phyloP scores from a whole-genome alignment of 2,113 vertebrate genomes.

The Montifringilla adamsi region DNA sequence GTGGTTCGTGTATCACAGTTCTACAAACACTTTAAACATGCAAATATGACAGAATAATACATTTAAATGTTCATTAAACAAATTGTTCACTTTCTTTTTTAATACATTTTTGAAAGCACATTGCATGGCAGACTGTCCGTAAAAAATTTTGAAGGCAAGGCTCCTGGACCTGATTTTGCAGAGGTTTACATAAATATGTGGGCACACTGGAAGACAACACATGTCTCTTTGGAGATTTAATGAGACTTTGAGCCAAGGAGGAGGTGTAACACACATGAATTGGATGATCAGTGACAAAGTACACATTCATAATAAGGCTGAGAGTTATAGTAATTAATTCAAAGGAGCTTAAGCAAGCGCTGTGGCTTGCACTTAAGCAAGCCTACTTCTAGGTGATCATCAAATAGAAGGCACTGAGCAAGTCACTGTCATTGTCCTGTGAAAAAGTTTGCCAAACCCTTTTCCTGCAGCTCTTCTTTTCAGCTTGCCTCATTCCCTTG shows the following conservation, averaged over 20 bases:
- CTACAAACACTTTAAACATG: background rate
- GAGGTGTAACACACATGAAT: background rate
- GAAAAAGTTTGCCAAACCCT: background rate
- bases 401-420: background rate
- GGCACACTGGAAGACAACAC: background rate
- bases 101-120: accelerated
- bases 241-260: background rate
- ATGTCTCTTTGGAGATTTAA: background rate
- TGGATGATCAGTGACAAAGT: background rate
- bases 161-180: background rate
- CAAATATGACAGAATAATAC: background rate
- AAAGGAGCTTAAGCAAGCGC: background rate
- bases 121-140: background rate
- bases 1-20: accelerated
- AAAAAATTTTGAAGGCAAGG: background rate
- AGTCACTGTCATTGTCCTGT: background rate
- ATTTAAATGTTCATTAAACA: background rate
- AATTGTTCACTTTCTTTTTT: background rate
- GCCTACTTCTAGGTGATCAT: background rate
- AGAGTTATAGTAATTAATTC: background rate
- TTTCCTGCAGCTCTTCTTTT: background rate
- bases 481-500: background rate
- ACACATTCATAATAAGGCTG: background rate
- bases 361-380: background rate
- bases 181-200: background rate